Base-by-base conservation (phyloP, 2,797 vertebrate genomes). In the Clarias pachynema region DNA sequence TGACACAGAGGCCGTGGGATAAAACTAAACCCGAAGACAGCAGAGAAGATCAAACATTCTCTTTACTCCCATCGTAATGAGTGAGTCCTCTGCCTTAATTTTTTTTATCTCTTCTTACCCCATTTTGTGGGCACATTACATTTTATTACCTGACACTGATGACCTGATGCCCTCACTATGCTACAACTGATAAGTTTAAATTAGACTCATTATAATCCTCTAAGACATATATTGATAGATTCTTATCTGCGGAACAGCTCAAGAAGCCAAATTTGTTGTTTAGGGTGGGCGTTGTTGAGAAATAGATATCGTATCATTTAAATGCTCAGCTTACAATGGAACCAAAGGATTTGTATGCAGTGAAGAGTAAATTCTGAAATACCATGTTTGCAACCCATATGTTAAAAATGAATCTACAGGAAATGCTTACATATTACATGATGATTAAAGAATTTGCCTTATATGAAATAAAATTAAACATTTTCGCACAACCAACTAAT, bases 1-100 rank as follows among this genome's bases (percentile, higher is more conserved):
- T 69, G 29, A 60, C 26, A 79, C 57, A 70, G 68, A 86, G 74
- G 63, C 75, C 86, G 60, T 63, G 73, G 44, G 79, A 87, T 85
- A 72, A 81, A 74, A 83, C 78, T 81, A 59, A 85, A 77, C 62
- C 29, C 14, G 79, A 56, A 81, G 63, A 73, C 57, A 63, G n/a
- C 34, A 56, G 56, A 78, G 14, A 81, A 60, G 10, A 66, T 78
- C 8, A 65, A 78, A 40, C 62, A 56, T 34, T 8, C 63, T 66
- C 0, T 68, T 60, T 84, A 73, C n/a, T n/a, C 40, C 29, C 53
- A 29, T 29, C 29, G 53, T 18, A 37, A 8, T 65, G 77, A 26
- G 26, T 44, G 29, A 70, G 53, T 31, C 9, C 9, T 63, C 56
- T 75, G 53, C 65, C 37, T 70, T 75, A 65, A 85, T 8, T 34